Evolutionary conservation across 1,140 invertebrate genomes (phyloP).

Genomic region (Drosophila punjabiensis): DNA sequence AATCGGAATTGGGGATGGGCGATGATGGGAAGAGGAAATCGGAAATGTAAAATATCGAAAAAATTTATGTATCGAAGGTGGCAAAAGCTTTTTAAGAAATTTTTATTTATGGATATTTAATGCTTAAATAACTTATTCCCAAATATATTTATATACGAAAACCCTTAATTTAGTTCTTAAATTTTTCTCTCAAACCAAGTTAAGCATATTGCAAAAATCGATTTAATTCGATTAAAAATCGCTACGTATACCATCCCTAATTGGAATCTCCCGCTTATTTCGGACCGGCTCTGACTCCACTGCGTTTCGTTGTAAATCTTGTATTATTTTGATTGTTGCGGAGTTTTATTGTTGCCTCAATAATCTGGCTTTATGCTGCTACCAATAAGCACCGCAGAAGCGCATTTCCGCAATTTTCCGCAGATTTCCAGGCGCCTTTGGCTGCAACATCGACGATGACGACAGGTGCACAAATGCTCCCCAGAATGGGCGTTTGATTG

Average conservation of each 20-base stretch:
- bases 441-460: slow-evolving; percentile 33
- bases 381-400: slow-evolving; percentile 53
- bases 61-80: background rate
- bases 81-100: background rate
- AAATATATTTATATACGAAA: too few relatives aligned
- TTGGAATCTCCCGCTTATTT: slow-evolving; percentile 10
- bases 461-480: slow-evolving; percentile 50
- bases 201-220: background rate
- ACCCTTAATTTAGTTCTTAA: too few relatives aligned
- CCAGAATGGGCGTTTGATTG: slow-evolving; percentile 43
- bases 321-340: slow-evolving; percentile 74
- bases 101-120: background rate
- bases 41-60: background rate
- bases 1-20: slow-evolving; percentile 5
- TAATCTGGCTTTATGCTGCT: slow-evolving; percentile 63
- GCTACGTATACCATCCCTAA: background rate
- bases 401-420: slow-evolving; percentile 48
- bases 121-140: too few relatives aligned
- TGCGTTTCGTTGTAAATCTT: slow-evolving; percentile 55
- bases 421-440: slow-evolving; percentile 51
- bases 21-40: slow-evolving; percentile 1
- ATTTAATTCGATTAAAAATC: background rate
- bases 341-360: slow-evolving; percentile 72
- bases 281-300: background rate
- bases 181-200: background rate